Evolutionary conservation across 2,113 vertebrate genomes (phyloP), one percentile per base, ranked within the genome.

Genomic region (Calonectris borealis): DNA sequence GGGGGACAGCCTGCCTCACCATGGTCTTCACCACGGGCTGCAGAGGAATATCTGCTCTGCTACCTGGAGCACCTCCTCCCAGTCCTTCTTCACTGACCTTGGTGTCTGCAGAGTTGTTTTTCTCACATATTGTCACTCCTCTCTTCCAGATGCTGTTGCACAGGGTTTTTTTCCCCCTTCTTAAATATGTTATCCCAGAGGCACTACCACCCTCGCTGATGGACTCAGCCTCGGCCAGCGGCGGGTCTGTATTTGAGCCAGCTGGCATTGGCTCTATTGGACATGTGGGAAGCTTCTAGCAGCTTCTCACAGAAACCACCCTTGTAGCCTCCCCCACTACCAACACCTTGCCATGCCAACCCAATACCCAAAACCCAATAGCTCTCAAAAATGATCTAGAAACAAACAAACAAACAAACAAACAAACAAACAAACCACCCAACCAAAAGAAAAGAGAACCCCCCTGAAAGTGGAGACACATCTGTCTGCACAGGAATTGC

Each of bases 191-290:
- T 29, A 12, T 29, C 6, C 2, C 42, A 48, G 32, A 52, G 26
- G 21, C 1, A 0, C 19, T 31, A 16, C 69, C 49, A 31, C 18
- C 0, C 0, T 17, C 7, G 0, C 10, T 40, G 49, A 46, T n/a
- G 8, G 54, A 6, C 13, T 76, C 5, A 2, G 36, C 36, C 36
- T 62, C 27, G 60, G 15, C 10, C 58, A 60, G 58, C 2, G 6
- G 14, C 2, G 2, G 9, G 58, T 60, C 34, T 14, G 5, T 25
- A 21, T 36, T 16, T 22, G 34, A 60, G 21, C 34, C 4, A 8
- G 34, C 34, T 60, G 21, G 21, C 34, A 15, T n/a, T n/a, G 21
- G 6, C 32, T 60, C 3, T 60, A 10, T n/a, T 8, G 7, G 55
- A 24, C 22, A 6, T n/a, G 22, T 6, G 13, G 20, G 34, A 24